Base-by-base conservation (phyloP, 2,888 invertebrate genomes). In the Sinopyrophorus schimmeli region DNA sequence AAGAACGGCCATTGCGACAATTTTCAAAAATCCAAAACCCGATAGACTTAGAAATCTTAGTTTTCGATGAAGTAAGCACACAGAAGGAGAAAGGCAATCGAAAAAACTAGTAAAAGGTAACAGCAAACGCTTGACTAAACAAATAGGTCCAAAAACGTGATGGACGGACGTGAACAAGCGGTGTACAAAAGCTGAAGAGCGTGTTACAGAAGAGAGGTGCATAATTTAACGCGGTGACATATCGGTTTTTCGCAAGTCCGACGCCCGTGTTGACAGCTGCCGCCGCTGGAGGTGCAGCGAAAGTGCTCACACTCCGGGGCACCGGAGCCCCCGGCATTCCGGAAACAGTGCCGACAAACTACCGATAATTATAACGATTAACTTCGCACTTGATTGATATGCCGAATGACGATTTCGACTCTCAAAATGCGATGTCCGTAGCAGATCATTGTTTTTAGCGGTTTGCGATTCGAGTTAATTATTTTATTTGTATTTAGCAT, bases 211-310 rank as follows among this genome's bases (percentile, higher is more conserved):
- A 64, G 63, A 61, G 62, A 60, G 50, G 46, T 47, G 51, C 53
- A 58, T 59, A 65, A 64, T 64, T 65, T 61, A 62, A 60, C 59
- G 54, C 55, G 43, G 53, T 49, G 53, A 50, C 53, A 46, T 49
- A 50, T 53, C 49, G 53, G 46, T 46, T 50, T 46, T 53, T 47
- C 49, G 43, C 42, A 24, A 24, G 42, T 18, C 37, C 20, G 41
- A 23, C 23, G 40, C 28, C 16, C 16, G 37, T 11, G 38, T 18
- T 37, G 49, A 44, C 49, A 43, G 49, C 49, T 44, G 49, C 38
- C 43, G 49, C 37, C 42, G 37, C 38, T 26, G 16, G 23, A 46
- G 30, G 46, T 26, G 46, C 31, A 30, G 37, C 17, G 27, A 20
- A 35, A 15, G 17, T 17, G 43, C 9, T 24, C 35, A 23, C 16